These are phyloP conservation scores for Eretmocerus hayati DNA, from an alignment of 2,888 invertebrate genomes.

Conservation along the genomic window DNA sequence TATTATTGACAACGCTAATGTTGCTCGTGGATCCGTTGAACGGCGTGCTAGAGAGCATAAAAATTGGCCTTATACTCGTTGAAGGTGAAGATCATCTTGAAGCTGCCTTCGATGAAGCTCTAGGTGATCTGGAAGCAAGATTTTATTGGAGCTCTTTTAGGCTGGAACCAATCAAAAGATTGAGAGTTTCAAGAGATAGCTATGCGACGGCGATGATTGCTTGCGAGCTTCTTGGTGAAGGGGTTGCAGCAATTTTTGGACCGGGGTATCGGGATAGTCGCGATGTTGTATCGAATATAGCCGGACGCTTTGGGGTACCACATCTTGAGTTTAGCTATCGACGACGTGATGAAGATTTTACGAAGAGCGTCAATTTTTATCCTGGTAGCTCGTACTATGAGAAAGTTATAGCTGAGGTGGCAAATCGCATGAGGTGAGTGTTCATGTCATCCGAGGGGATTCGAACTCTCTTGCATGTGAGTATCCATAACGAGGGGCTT, in stretches of 20 bases:
- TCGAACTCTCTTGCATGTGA: no score
- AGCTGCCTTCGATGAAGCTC: slow-evolving; percentile 1
- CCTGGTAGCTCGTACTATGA: slow-evolving; percentile 45
- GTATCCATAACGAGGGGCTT: no score
- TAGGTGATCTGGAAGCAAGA: neutral
- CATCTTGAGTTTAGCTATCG: slow-evolving; percentile 77
- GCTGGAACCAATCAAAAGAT: neutral
- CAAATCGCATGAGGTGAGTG: slow-evolving; percentile 60
- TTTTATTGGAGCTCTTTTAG: neutral
- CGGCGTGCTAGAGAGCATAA: neutral
- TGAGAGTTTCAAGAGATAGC: neutral
- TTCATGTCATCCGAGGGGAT: no score
- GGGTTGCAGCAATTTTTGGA: slow-evolving; percentile 89
- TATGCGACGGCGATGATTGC: slow-evolving; percentile 46
- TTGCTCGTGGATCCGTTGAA: no score
- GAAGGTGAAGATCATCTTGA: neutral
- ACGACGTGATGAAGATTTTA: slow-evolving; percentile 44
- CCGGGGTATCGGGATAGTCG: slow-evolving; percentile 82
- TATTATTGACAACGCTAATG: no score
- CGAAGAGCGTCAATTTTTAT: slow-evolving; percentile 59
- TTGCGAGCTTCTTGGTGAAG: slow-evolving; percentile 76
- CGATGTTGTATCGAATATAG: slow-evolving; percentile 76
- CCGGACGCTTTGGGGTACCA: slow-evolving; percentile 76
- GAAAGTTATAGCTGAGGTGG: slow-evolving; percentile 55
- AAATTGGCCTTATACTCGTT: slow-evolving; percentile 1